Conservation (phyloP, 2,888 invertebrate genomes). For the Leucoma salicis region DNA sequence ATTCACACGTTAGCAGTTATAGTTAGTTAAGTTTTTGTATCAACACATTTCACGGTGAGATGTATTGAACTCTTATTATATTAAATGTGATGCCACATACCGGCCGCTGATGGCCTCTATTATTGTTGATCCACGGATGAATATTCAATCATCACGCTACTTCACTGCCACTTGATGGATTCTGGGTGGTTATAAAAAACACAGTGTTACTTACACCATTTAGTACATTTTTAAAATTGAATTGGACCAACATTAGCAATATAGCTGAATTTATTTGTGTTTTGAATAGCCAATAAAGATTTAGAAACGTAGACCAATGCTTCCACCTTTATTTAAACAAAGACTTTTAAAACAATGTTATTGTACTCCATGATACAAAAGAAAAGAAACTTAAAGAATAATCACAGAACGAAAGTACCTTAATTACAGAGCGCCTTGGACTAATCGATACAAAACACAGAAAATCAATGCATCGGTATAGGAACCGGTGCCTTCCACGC, state of each 20-base stretch:
- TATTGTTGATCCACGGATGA: constrained; percentile 80
- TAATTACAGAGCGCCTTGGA: constrained; percentile 71
- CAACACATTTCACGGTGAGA: constrained; percentile 80
- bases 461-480: constrained; percentile 65
- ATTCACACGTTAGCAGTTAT: constrained; percentile 82
- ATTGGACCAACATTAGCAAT: constrained; percentile 32
- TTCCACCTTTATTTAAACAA: constrained; percentile 31
- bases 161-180: constrained; percentile 61
- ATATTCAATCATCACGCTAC: constrained; percentile 78
- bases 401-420: constrained; percentile 56
- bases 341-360: constrained; percentile 33
- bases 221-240: constrained; percentile 41
- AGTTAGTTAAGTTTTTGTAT: constrained; percentile 80
- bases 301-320: constrained; percentile 21
- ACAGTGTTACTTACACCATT: constrained; percentile 50
- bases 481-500: constrained; percentile 57
- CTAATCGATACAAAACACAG: constrained; percentile 66
- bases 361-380: constrained; percentile 36
- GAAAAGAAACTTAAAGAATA: constrained; percentile 42
- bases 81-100: constrained; percentile 80
- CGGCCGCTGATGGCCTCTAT: constrained; percentile 77
- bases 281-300: constrained; percentile 21
- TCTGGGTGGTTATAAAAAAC: constrained; percentile 54
- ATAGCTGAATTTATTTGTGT: constrained; percentile 29
- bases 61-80: constrained; percentile 80